Conservation (phyloP, 1,140 invertebrate species). For the Centruroides vittatus region DNA sequence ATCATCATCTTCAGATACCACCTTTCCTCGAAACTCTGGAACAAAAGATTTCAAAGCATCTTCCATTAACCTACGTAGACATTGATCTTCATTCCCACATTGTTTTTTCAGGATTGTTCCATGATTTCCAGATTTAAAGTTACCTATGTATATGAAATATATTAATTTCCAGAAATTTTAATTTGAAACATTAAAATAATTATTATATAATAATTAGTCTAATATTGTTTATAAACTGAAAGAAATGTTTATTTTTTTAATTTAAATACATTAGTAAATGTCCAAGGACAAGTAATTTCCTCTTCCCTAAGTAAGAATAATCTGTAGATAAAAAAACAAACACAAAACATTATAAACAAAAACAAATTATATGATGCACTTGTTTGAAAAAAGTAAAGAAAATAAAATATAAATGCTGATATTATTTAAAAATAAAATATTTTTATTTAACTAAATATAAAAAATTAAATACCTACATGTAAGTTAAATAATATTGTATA, state of each 20-base stretch:
- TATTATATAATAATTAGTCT: neutral
- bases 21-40: slow-evolving; percentile 75
- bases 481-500: too few species aligned
- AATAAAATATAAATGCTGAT: too few species aligned
- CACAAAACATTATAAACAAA: too few species aligned
- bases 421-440: too few species aligned
- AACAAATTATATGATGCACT: too few species aligned
- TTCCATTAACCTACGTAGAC: slow-evolving; percentile 55
- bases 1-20: slow-evolving; percentile 61
- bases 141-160: too few species aligned
- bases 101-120: slow-evolving; percentile 89
- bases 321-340: too few species aligned
- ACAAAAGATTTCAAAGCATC: slow-evolving; percentile 75
- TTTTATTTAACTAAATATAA: too few species aligned
- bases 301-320: too few species aligned
- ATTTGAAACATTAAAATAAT: neutral
- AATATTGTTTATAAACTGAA: slow-evolving; percentile 7
- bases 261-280: neutral
- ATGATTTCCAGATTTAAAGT: slow-evolving; percentile 82
- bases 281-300: too few species aligned
- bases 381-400: too few species aligned
- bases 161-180: slow-evolving; percentile 6
- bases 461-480: too few species aligned
- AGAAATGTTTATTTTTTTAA: slow-evolving; percentile 1
- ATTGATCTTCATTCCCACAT: slow-evolving; percentile 71